phyloP scores from a whole-genome alignment of 2,797 vertebrate species.

The Lagocephalus sceleratus region DNA sequence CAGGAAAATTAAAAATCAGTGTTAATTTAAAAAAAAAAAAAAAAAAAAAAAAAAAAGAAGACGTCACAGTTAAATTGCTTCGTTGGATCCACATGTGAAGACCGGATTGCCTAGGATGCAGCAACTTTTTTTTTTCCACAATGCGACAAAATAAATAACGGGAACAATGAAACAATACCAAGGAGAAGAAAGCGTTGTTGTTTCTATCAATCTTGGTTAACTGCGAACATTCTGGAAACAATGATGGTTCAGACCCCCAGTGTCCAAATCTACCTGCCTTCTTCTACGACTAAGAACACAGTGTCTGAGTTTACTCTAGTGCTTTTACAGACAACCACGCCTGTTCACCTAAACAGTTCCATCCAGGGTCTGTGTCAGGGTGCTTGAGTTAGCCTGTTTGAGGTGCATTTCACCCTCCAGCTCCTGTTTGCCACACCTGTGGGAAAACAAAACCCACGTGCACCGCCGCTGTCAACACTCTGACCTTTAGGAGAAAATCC shows the following conservation, averaged over 20 bases:
- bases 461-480: neutral
- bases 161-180: slow-evolving; percentile 75
- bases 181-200: slow-evolving; percentile 40
- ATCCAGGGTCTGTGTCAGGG: slow-evolving; percentile 90
- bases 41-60: slow-evolving; percentile 42
- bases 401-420: slow-evolving; percentile 82
- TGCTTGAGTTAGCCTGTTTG: slow-evolving; percentile 88
- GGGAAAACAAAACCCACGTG: slow-evolving; percentile 19
- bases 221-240: slow-evolving; percentile 80
- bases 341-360: slow-evolving; percentile 80
- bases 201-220: slow-evolving; percentile 86
- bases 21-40: slow-evolving; percentile 44
- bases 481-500: too few species aligned
- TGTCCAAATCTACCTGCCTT: slow-evolving; percentile 66
- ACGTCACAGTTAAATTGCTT: slow-evolving; percentile 53
- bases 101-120: slow-evolving; percentile 85
- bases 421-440: slow-evolving; percentile 87
- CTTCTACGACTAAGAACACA: slow-evolving; percentile 78
- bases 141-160: slow-evolving; percentile 67
- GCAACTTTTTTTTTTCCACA: slow-evolving; percentile 56
- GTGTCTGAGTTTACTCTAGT: slow-evolving; percentile 89
- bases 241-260: slow-evolving; percentile 75
- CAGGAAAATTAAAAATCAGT: slow-evolving; percentile 46
- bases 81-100: slow-evolving; percentile 46
- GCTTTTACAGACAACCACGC: slow-evolving; percentile 77